A percentile compares a stretch with the other conserved stretches of the same genome.
These are phyloP conservation scores for Amblyopsis hoosieri DNA, from an alignment of 2,797 vertebrate genomes.

Conservation along the genomic window DNA sequence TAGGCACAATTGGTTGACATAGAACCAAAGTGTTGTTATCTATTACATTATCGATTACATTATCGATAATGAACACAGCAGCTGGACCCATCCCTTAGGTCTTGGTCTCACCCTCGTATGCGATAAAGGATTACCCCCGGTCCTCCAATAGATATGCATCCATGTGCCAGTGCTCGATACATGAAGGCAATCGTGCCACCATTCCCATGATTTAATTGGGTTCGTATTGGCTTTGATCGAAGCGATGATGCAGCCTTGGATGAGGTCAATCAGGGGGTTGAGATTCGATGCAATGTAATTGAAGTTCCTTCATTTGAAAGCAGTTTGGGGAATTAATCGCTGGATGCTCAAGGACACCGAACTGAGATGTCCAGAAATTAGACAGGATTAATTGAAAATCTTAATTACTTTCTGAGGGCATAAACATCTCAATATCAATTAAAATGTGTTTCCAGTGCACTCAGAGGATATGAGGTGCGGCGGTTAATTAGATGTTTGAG, in stretches of 20 bases:
- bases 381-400: slow-evolving; percentile 86
- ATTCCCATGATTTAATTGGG: slow-evolving; percentile 72
- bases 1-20: slow-evolving; percentile 83
- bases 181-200: slow-evolving; percentile 48
- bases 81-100: slow-evolving; percentile 65
- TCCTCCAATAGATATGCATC: slow-evolving; percentile 12
- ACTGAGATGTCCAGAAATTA: slow-evolving; percentile 85
- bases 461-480: slow-evolving; percentile 81
- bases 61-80: slow-evolving; percentile 79
- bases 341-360: slow-evolving; percentile 81
- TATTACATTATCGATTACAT: no score
- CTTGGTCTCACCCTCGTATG: slow-evolving; percentile 62
- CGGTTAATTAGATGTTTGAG: slow-evolving; percentile 82
- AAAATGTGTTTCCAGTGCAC: slow-evolving; percentile 83
- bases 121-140: slow-evolving; percentile 34
- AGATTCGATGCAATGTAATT: slow-evolving; percentile 77
- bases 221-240: slow-evolving; percentile 78
- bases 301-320: slow-evolving; percentile 73
- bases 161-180: slow-evolving; percentile 26
- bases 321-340: slow-evolving; percentile 80
- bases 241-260: slow-evolving; percentile 77
- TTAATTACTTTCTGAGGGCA: slow-evolving; percentile 86
- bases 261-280: slow-evolving; percentile 76
- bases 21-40: slow-evolving; percentile 76
- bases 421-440: slow-evolving; percentile 88